Evolutionary conservation across 2,113 vertebrate species (phyloP), one percentile per base, ranked within the genome.

Genomic region (Ahaetulla prasina): DNA sequence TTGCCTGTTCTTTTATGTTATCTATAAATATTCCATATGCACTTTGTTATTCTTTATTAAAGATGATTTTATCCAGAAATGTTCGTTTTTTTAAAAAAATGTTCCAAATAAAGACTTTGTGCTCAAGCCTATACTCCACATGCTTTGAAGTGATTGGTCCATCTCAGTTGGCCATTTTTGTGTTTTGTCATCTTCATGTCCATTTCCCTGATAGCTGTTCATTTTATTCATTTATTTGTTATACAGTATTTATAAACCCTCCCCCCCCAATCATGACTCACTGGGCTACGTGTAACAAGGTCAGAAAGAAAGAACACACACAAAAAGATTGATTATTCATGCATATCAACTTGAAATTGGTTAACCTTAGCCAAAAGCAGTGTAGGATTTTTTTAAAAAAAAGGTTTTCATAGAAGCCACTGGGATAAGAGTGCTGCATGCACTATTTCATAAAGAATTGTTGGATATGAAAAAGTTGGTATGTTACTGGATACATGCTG

Each of bases 31-130:
- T 89, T 93, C 96, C 95, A 25, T 96, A 97, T 97, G 97, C 97
- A 97, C 97, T 98, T 98, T 98, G 97, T 97, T 97, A 97, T 97
- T 98, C 97, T 98, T 98, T 97, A 97, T 98, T 93, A 97, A 96
- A 91, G 30, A 94, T 80, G 74, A 80, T 47, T 49, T 94, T 94
- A 95, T 94, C 96, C 96, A 95, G 0, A 22, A 92, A 94, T 20
- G 87, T 90, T 89, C 93, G 22, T 80, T 80, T 96, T 96, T 87
- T 80, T 90, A 45, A 74, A 63, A 60, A 84, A 85, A 27, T 27
- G 47, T 91, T 85, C 68, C 8, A 45, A 63, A 43, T 43, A 63
- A 54, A 39, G 23, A 14, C 74, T 57, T 52, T 12, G 3, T 49
- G 53, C 55, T 30, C 11, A 49, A 63, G 25, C 20, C 2, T 35